phyloP scores from a whole-genome alignment of 2,888 invertebrate genomes.

The Osmoderma eremita region DNA sequence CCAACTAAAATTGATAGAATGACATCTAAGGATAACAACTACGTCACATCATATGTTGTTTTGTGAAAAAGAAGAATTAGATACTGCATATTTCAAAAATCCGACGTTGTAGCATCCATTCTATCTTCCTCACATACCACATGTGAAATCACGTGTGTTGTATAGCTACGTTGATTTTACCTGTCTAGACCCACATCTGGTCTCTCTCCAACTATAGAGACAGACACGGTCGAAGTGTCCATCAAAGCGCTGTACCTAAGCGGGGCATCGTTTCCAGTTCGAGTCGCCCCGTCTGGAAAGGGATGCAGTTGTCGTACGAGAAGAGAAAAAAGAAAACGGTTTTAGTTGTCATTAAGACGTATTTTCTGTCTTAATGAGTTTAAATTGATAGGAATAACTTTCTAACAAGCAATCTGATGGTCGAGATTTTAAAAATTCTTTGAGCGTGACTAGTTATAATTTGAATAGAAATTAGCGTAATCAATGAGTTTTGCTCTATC shows the following conservation, averaged over 20 bases:
- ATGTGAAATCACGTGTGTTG: constrained; percentile 48
- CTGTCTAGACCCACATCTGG: constrained; percentile 40
- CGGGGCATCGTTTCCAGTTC: constrained; percentile 15
- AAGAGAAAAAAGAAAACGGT: constrained; percentile 24
- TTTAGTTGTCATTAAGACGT: constrained; percentile 32
- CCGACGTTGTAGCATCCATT: background rate
- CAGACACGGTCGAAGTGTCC: constrained; percentile 22
- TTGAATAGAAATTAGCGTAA: too few species aligned
- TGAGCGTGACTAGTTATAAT: too few species aligned
- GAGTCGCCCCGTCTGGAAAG: constrained; percentile 1
- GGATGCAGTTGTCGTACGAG: constrained; percentile 19
- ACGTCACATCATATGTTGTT: too few species aligned
- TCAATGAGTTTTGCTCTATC: too few species aligned
- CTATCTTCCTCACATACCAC: constrained; percentile 46
- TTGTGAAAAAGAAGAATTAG: too few species aligned
- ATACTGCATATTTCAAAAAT: too few species aligned
- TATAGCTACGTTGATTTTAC: constrained; percentile 46
- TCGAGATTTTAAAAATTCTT: too few species aligned
- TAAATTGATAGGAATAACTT: constrained; percentile 25
- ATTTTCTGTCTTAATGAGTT: constrained; percentile 35
- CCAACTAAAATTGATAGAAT: too few species aligned
- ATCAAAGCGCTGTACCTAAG: constrained; percentile 22
- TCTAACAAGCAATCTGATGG: constrained; percentile 26
- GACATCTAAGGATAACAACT: too few species aligned
- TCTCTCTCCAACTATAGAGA: constrained; percentile 19